phyloP scores from a whole-genome alignment of 2,888 invertebrate genomes.

The Amphimallon solstitiale region DNA sequence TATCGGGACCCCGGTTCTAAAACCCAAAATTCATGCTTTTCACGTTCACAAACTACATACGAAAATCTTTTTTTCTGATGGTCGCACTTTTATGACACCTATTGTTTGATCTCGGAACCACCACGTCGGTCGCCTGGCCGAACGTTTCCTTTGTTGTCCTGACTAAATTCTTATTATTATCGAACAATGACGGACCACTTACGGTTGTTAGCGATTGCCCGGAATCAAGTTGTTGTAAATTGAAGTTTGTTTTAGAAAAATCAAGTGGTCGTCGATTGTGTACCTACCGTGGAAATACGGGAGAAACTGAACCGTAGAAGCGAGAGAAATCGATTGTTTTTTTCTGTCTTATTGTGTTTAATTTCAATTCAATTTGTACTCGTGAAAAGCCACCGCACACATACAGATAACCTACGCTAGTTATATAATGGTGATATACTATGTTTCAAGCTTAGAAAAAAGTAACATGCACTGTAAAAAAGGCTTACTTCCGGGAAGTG shows the following conservation, averaged over 20 bases:
- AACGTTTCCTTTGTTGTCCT: constrained; percentile 20
- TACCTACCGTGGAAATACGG: not conserved
- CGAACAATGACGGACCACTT: constrained; percentile 27
- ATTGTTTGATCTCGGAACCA: constrained; percentile 47
- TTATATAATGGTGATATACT: too few species aligned
- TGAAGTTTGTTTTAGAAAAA: constrained; percentile 26
- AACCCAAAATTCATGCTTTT: constrained; percentile 30
- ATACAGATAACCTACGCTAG: too few species aligned
- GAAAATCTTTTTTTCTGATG: constrained; percentile 48
- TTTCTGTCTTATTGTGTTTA: too few species aligned
- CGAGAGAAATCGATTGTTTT: constrained; percentile 3
- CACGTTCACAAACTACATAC: constrained; percentile 27
- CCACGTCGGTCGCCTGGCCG: constrained; percentile 39
- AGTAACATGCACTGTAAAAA: too few species aligned
- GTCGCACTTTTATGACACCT: constrained; percentile 49
- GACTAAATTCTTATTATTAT: constrained; percentile 30
- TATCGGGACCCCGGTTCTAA: constrained; percentile 43
- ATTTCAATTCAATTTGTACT: too few species aligned
- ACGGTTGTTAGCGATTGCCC: constrained; percentile 27
- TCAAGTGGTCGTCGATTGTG: not conserved
- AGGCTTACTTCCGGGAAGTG: too few species aligned
- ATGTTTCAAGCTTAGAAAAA: too few species aligned
- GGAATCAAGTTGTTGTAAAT: constrained; percentile 25
- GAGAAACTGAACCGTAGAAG: constrained; percentile 5
- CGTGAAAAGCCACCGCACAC: too few species aligned